These are phyloP conservation scores for Lipophrys pholis DNA, from an alignment of 2,113 vertebrate genomes.

Conservation along the genomic window DNA sequence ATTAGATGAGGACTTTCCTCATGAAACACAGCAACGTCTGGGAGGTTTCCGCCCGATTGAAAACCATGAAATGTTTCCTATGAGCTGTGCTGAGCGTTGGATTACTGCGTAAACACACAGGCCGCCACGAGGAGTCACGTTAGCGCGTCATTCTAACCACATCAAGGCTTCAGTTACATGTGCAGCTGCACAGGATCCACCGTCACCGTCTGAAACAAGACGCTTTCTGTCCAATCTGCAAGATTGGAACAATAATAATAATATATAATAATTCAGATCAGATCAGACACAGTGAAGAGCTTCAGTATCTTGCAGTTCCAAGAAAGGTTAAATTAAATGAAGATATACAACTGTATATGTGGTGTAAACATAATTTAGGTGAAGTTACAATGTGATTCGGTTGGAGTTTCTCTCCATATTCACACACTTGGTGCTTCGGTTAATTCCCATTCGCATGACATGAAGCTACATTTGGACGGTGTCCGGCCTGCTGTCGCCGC, in stretches of 20 bases:
- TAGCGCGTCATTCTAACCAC: conserved; percentile 1
- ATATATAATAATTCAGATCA: too few relatives aligned
- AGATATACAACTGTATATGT: too few relatives aligned
- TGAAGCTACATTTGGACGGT: conserved; percentile 20
- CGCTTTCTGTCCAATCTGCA: too few relatives aligned
- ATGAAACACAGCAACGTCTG: too few relatives aligned
- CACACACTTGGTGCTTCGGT: too few relatives aligned
- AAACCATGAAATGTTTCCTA: conserved; percentile 4
- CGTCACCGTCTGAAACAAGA: background rate
- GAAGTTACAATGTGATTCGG: conserved; percentile 1
- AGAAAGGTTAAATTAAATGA: too few relatives aligned
- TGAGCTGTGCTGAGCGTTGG: conserved; percentile 4
- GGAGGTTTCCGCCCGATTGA: too few relatives aligned
- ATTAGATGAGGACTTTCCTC: too few relatives aligned
- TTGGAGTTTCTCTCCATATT: background rate
- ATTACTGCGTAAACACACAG: conserved; percentile 29
- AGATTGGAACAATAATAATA: too few relatives aligned
- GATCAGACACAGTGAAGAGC: too few relatives aligned
- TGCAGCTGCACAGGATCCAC: conserved; percentile 8
- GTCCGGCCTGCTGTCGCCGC: conserved; percentile 28
- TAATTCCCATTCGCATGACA: conserved; percentile 38
- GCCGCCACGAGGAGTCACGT: conserved; percentile 12
- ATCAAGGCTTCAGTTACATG: background rate
- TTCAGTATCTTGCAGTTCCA: too few relatives aligned
- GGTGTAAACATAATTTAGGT: background rate